Evolutionary conservation across 2,888 invertebrate species (phyloP), one percentile per base, ranked within the genome.

Genomic region (Agrochola macilenta): DNA sequence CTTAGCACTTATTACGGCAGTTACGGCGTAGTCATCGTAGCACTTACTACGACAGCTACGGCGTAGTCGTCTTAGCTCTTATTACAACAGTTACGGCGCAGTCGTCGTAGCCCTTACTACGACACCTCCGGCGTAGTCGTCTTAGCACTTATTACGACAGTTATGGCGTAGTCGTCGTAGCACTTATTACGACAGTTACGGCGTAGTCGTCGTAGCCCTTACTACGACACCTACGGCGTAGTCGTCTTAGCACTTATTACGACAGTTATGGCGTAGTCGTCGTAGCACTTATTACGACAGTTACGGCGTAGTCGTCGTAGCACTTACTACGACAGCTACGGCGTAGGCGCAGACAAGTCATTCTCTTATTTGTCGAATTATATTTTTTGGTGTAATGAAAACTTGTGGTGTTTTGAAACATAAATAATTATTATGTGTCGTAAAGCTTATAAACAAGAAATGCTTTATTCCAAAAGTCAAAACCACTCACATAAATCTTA

Each of bases 181-280:
- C n/a, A 43, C 1, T 17, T 11, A n/a, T 5, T 43, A 26, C 43
- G 46, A 12, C 46, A n/a, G n/a, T n/a, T 43, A 26, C 17, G 9
- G n/a, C 64, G 20, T 26, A 46, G 43, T 26, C 20, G n/a, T n/a
- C n/a, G n/a, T n/a, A n/a, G n/a, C n/a, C n/a, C n/a, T n/a, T n/a
- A n/a, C n/a, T n/a, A n/a, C n/a, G n/a, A n/a, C n/a, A n/a, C n/a
- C 82, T 75, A 74, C 74, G 54, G 1, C 20, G 46, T 81, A 71
- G 65, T 46, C 65, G 60, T 81, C n/a, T n/a, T n/a, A n/a, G n/a
- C n/a, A n/a, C n/a, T n/a, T n/a, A n/a, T n/a, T n/a, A n/a, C n/a
- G n/a, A n/a, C n/a, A n/a, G n/a, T n/a, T n/a, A n/a, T n/a, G n/a
- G n/a, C n/a, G n/a, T n/a, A n/a, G n/a, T n/a, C n/a, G n/a, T n/a